Evolutionary conservation across 2,888 invertebrate species (phyloP), one percentile per base, ranked within the genome.

Genomic region (Tolmerus cingulatus): DNA sequence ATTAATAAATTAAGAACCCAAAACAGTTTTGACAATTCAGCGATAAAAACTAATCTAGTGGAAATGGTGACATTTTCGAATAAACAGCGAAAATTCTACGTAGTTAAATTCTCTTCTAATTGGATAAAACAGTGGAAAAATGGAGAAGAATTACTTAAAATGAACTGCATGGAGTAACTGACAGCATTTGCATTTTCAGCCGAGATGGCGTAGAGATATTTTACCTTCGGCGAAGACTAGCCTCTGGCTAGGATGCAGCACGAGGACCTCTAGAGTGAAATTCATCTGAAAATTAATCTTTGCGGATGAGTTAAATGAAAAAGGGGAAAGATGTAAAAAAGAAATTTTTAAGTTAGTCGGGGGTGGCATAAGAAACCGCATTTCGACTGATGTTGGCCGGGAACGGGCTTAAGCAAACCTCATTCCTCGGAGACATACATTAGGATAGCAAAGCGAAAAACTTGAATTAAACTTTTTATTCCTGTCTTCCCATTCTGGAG

Each of bases 271-370:
- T 74, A 16, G 40, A 85, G 74, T 74, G 74, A 74, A 85, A 85
- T 85, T 85, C 85, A 85, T 85, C 85, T 85, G 19, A 74, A 74
- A 85, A 85, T 74, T 85, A 85, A 85, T 85, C 85, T 85, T 74
- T 46, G 27, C 27, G 85, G 30, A 85, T 46, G 85, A 85, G 43
- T 23, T 74, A 74, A 74, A 85, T 74, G 74, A 74, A 85, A 85
- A 74, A 46, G 12, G 14, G 30, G 40, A 85, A 74, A 27, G 30
- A 74, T 74, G 5, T n/a, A 74, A 30, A 43, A 74, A 46, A 46
- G 16, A 43, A 46, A 74, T 46, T 40, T 46, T 40, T 74, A 46
- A 74, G 14, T 74, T 43, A 14, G 27, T 46, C 12, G 74, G 27
- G 43, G 1, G 43, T 7, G 23, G 43, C 8, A 55, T 74, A 51